Evolutionary conservation across 2,888 invertebrate species (phyloP).

Genomic region (Pristionchus mayeri): DNA sequence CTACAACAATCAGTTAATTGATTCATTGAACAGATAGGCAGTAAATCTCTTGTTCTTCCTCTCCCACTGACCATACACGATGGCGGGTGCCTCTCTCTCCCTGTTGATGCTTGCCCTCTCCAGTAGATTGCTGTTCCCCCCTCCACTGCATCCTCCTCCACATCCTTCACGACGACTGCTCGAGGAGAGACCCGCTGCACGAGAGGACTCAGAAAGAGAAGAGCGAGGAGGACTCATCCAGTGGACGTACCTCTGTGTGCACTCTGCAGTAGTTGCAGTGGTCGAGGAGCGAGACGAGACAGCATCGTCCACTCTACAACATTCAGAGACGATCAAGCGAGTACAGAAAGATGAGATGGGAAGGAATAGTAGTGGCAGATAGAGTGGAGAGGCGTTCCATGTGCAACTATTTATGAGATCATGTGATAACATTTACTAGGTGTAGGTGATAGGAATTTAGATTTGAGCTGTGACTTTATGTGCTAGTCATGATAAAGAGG

Average conservation of each 20-base stretch:
- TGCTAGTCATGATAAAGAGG: too few relatives aligned
- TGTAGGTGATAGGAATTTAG: too few relatives aligned
- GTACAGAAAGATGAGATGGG: neutral
- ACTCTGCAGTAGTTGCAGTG: neutral
- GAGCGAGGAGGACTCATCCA: neutral
- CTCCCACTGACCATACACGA: neutral
- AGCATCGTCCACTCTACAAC: neutral
- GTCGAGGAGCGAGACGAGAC: constrained; percentile 22
- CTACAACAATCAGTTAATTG: constrained; percentile 50
- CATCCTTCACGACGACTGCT: neutral
- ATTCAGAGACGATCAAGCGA: neutral
- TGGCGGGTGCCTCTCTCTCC: constrained; percentile 30
- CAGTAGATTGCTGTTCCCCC: neutral
- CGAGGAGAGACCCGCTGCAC: neutral
- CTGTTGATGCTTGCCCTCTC: constrained; percentile 14
- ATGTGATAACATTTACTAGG: too few relatives aligned
- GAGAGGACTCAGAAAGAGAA: neutral
- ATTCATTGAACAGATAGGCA: too few relatives aligned
- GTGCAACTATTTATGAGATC: neutral
- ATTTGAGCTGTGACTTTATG: too few relatives aligned
- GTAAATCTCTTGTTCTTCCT: too few relatives aligned
- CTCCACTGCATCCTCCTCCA: neutral
- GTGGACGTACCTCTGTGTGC: neutral
- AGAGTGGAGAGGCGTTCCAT: neutral
- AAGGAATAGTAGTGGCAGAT: neutral